phyloP scores from a whole-genome alignment of 2,113 vertebrate species.

The Galemys pyrenaicus region DNA sequence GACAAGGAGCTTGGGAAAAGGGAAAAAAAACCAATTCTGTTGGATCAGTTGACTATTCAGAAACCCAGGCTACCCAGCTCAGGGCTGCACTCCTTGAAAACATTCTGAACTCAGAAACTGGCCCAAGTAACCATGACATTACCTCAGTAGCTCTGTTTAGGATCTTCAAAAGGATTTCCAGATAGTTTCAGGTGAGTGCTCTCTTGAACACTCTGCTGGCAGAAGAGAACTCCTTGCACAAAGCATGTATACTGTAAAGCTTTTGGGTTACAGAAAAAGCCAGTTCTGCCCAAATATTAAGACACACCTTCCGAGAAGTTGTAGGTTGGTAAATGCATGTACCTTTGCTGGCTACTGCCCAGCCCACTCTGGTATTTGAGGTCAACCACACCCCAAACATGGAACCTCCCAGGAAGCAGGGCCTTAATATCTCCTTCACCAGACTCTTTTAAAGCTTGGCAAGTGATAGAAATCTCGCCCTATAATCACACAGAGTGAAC shows the following conservation, averaged over 20 bases:
- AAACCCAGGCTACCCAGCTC: conserved; percentile 18
- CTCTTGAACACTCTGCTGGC: neutral
- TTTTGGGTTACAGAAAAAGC: neutral
- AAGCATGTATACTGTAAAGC: neutral
- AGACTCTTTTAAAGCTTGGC: neutral
- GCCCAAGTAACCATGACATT: conserved; percentile 73
- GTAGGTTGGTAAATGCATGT: neutral
- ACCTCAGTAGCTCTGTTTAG: conserved; percentile 58
- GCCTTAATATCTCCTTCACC: neutral
- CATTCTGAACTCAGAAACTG: conserved; percentile 35
- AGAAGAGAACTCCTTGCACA: neutral
- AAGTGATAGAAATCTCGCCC: neutral
- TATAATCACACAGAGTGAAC: conserved; percentile 45
- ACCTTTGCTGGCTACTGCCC: neutral
- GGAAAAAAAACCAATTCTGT: neutral
- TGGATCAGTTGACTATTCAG: neutral
- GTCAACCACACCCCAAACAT: conserved; percentile 35
- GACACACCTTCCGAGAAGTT: conserved; percentile 38
- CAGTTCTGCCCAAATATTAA: neutral
- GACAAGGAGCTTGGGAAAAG: neutral
- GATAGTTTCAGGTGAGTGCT: conserved; percentile 34
- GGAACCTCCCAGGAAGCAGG: conserved; percentile 34
- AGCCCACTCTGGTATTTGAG: conserved; percentile 36
- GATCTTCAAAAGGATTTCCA: conserved; percentile 50
- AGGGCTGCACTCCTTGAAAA: conserved; percentile 42